phyloP scores from a whole-genome alignment of 2,797 vertebrate genomes.

The Gymnothorax reevesii region DNA sequence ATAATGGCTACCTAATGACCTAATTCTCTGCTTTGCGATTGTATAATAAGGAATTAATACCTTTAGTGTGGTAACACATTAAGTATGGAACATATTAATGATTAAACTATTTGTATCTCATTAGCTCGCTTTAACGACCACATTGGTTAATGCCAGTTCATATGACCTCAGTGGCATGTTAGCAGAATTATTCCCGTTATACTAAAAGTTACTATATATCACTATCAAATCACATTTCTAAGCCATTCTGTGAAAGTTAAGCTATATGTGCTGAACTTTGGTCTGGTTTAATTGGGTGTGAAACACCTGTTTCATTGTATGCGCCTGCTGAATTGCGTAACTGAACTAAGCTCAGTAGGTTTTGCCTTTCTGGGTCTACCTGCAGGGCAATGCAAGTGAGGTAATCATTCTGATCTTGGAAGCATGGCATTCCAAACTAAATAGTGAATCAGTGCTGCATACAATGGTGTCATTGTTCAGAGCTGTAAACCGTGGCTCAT shows the following conservation, averaged over 20 bases:
- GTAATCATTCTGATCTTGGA: constrained; percentile 2
- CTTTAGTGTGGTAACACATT: no score
- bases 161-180: no score
- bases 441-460: background rate
- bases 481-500: background rate
- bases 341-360: background rate
- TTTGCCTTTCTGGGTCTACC: constrained; percentile 7
- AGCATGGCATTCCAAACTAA: background rate
- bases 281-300: background rate
- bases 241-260: background rate
- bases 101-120: no score
- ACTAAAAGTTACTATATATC: background rate
- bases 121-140: no score
- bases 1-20: no score
- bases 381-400: background rate
- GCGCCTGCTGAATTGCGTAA: background rate
- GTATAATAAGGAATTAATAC: no score
- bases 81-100: no score
- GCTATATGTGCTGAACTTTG: background rate
- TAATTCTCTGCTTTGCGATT: no score
- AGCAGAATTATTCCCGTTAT: background rate
- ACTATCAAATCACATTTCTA: background rate
- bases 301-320: background rate
- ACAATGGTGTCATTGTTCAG: background rate
- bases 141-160: no score